Percentiles rank a stretch among this genome's conserved stretches.
Conservation (phyloP, 2,113 vertebrate genomes). For the Trichechus manatus region DNA sequence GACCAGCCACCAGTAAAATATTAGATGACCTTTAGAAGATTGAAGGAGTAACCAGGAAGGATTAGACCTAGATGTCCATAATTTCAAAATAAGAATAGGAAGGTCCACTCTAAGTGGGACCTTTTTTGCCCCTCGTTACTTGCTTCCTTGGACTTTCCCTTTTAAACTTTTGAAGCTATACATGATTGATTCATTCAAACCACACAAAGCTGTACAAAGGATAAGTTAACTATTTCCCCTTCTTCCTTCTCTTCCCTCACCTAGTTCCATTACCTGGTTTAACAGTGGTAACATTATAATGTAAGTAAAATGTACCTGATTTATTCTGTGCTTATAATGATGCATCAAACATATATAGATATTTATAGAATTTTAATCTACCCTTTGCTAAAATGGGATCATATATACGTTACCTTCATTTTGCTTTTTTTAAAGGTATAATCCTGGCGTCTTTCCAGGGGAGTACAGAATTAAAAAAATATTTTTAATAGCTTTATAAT, state of each 20-base stretch:
- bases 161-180: not conserved
- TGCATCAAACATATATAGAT: not conserved
- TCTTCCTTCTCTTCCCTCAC: not conserved
- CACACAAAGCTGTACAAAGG: not conserved
- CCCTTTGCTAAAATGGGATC: not conserved
- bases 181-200: not conserved
- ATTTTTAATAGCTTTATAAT: not conserved
- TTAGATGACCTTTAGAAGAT: not conserved
- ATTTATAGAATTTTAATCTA: not conserved
- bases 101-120: not conserved
- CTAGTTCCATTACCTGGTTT: not conserved
- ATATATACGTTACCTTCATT: not conserved
- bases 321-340: conserved; percentile 13
- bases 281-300: not conserved
- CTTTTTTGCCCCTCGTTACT: not conserved
- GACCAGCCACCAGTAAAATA: not conserved
- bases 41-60: not conserved
- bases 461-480: not conserved
- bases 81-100: not conserved
- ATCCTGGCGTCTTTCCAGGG: not conserved
- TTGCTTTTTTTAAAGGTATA: not conserved
- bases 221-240: not conserved
- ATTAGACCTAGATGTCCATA: not conserved
- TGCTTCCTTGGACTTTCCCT: not conserved
- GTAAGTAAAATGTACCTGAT: not conserved